Base-by-base conservation (phyloP, 2,888 invertebrate species). In the Ectropis crepuscularia region DNA sequence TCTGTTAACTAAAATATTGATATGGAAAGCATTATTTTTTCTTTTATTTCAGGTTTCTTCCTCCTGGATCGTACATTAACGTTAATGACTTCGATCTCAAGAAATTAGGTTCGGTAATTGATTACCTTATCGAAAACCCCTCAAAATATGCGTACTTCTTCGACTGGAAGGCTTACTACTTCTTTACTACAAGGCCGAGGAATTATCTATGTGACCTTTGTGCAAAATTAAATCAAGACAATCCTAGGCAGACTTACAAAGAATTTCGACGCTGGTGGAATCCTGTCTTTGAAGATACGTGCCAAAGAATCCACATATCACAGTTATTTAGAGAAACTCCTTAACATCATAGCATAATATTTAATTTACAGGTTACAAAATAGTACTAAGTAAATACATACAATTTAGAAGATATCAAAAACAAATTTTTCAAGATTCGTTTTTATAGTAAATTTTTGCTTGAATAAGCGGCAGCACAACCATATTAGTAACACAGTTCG, bases 101-200 rank as follows among this genome's bases (percentile, higher is more conserved):
- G 65, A 88, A 88, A 57, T 66, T 90, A 0, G 89, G 82, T 0
- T 86, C 88, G 0, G 76, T 90, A 0, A 76, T 91, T 0, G 80
- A 90, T 63, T 89, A 88, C 49, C 78, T 90, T 0, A 88, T 89
- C 36, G 79, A 77, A 57, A 81, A 86, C 45, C 80, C 78, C 0
- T 66, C 74, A 0, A 81, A 80, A 46, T 90, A 91, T 67, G 75
- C 78, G 5, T 82, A 77, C 45, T 89, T 91, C 70, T 88, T 90
- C 48, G 89, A 90, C 61, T 90, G 91, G 91, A 90, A 85, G 59
- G 82, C 83, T 51, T 82, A 91, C 57, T 91, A 91, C 48, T 81
- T 77, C 66, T 89, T 84, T 61, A 78, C 76, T 2, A 63, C 75
- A 0, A 80, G 73, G 12, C 77, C 85, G 0, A 81, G 76, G 53